A percentile compares a stretch with the other conserved stretches of the same genome.
phyloP scores from a whole-genome alignment of 2,797 vertebrate species.

The Cyprinodon diabolis region DNA sequence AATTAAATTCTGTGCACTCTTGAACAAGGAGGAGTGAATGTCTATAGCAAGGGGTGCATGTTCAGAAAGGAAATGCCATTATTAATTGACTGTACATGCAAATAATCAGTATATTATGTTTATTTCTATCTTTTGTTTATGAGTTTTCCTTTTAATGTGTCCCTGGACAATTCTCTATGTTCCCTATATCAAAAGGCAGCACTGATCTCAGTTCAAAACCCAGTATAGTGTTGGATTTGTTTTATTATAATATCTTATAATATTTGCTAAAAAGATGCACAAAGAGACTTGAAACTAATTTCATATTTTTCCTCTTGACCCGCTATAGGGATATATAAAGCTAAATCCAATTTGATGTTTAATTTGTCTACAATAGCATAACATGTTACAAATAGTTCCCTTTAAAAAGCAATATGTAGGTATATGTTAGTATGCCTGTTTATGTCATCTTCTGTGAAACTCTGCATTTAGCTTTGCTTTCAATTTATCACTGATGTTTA shows the following conservation, averaged over 20 bases:
- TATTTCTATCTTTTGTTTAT: background rate
- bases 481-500: constrained; percentile 14
- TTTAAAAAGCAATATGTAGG: constrained; percentile 19
- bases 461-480: constrained; percentile 15
- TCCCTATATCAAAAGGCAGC: background rate
- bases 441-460: constrained; percentile 16
- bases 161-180: background rate
- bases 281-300: constrained; percentile 38
- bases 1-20: background rate
- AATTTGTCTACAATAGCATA: constrained; percentile 12
- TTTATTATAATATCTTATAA: constrained; percentile 12
- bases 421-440: constrained; percentile 20
- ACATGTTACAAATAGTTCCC: constrained; percentile 3
- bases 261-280: constrained; percentile 23
- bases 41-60: background rate
- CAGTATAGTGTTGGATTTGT: background rate
- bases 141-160: background rate
- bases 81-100: background rate
- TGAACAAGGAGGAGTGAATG: background rate
- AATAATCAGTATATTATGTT: background rate
- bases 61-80: background rate
- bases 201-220: background rate
- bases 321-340: constrained; percentile 19
- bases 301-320: constrained; percentile 48
- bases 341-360: constrained; percentile 23